These are phyloP conservation scores for Hemaris fuciformis DNA, from an alignment of 2,888 invertebrate genomes.

Conservation along the genomic window DNA sequence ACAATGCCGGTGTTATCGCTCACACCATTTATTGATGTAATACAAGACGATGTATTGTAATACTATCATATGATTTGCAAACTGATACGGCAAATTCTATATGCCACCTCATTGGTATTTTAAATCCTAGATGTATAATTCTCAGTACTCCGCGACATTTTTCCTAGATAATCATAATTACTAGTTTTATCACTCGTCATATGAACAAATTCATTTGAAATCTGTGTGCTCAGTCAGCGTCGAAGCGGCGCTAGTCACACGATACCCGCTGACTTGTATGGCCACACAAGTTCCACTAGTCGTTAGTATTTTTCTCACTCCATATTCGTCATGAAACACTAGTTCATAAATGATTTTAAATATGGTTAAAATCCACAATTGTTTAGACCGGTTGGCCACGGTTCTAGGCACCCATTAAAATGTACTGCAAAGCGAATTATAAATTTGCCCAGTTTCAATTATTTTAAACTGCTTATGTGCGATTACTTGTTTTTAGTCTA, in stretches of 20 bases:
- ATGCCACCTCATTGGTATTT: neutral
- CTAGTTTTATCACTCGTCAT: slow-evolving; percentile 51
- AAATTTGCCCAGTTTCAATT: no score
- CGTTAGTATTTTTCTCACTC: slow-evolving; percentile 48
- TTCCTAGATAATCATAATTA: slow-evolving; percentile 41
- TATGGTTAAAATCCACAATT: slow-evolving; percentile 37
- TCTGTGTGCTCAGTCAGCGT: slow-evolving; percentile 58
- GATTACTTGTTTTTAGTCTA: neutral
- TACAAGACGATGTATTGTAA: no score
- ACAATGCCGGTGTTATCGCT: no score
- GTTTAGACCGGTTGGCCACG: slow-evolving; percentile 31
- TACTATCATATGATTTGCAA: neutral
- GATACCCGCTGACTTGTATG: slow-evolving; percentile 57
- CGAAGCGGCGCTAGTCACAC: slow-evolving; percentile 51
- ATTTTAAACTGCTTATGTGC: neutral
- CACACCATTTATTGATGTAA: no score
- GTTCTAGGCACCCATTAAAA: slow-evolving; percentile 21
- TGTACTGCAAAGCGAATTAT: no score
- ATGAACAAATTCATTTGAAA: slow-evolving; percentile 64
- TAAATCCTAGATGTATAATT: neutral
- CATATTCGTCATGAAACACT: slow-evolving; percentile 42
- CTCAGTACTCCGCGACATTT: neutral
- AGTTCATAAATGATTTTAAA: slow-evolving; percentile 45
- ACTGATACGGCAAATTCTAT: neutral
- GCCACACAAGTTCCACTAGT: slow-evolving; percentile 44